Evolutionary conservation across 2,797 vertebrate genomes (phyloP).

Genomic region (Pangasius macronema): DNA sequence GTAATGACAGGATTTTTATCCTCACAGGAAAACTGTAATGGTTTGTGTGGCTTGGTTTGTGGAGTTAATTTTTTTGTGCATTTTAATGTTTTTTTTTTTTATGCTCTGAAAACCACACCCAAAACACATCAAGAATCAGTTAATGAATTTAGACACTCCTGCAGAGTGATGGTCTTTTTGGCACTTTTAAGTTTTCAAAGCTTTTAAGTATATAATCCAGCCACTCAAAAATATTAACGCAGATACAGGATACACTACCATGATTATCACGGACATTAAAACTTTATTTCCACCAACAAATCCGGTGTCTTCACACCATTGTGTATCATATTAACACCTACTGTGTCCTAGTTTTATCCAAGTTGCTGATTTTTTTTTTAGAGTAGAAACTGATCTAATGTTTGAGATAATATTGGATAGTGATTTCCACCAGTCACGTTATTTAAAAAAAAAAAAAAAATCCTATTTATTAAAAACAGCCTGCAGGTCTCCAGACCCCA

Average conservation of each 20-base stretch:
- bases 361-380: no score
- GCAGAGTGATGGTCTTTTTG: background rate
- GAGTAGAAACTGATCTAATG: background rate
- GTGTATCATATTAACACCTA: background rate
- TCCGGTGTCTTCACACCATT: background rate
- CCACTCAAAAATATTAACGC: no score
- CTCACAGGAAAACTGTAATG: background rate
- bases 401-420: background rate
- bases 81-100: background rate
- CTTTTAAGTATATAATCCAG: background rate
- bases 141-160: background rate
- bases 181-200: no score
- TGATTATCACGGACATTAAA: no score
- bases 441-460: background rate
- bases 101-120: background rate
- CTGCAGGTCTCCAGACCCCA: background rate
- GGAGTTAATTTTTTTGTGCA: background rate
- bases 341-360: background rate
- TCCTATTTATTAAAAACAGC: background rate
- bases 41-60: background rate
- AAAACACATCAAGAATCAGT: background rate
- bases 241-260: no score
- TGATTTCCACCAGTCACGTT: background rate
- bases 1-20: background rate
- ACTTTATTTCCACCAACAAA: background rate